Percentiles rank a stretch among this genome's conserved stretches.
These are phyloP conservation scores for Epirrhoe alternata DNA, from an alignment of 2,888 invertebrate genomes.

Conservation along the genomic window DNA sequence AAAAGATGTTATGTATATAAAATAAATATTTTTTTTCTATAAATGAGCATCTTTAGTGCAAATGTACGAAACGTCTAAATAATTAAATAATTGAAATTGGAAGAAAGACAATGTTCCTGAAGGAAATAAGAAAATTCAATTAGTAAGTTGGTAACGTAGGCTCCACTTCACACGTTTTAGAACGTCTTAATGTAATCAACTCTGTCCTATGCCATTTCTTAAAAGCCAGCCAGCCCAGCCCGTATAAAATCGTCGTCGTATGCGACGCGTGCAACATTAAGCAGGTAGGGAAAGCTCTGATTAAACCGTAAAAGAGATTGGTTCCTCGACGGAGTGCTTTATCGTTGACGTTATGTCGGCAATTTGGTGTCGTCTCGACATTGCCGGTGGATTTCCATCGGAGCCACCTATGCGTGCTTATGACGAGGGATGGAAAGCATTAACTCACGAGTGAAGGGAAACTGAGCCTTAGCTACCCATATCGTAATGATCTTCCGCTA, in stretches of 20 bases:
- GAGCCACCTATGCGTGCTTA: constrained; percentile 48
- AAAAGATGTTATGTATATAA: not conserved
- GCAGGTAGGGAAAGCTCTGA: constrained; percentile 72
- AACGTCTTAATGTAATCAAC: constrained; percentile 6
- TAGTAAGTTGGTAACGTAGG: not conserved
- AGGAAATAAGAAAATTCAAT: not conserved
- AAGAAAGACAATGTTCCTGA: not conserved
- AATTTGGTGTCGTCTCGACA: constrained; percentile 66
- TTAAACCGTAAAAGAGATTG: constrained; percentile 83
- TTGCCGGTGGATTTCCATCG: constrained; percentile 47
- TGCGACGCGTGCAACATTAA: constrained; percentile 60
- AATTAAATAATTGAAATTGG: not conserved
- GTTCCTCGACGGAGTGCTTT: constrained; percentile 77
- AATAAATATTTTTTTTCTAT: no score
- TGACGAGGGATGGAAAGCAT: constrained; percentile 47
- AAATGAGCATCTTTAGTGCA: no score
- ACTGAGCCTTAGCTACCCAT: constrained; percentile 10
- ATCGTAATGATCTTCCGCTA: constrained; percentile 10
- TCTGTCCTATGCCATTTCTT: constrained; percentile 8
- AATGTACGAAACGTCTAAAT: not conserved
- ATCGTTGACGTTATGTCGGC: constrained; percentile 77
- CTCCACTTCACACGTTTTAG: not conserved
- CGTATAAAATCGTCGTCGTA: constrained; percentile 62
- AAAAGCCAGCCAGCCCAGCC: constrained; percentile 41
- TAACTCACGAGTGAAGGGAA: constrained; percentile 29